These are phyloP conservation scores for Bubalus kerabau DNA, from an alignment of 2,113 vertebrate species.

Conservation along the genomic window DNA sequence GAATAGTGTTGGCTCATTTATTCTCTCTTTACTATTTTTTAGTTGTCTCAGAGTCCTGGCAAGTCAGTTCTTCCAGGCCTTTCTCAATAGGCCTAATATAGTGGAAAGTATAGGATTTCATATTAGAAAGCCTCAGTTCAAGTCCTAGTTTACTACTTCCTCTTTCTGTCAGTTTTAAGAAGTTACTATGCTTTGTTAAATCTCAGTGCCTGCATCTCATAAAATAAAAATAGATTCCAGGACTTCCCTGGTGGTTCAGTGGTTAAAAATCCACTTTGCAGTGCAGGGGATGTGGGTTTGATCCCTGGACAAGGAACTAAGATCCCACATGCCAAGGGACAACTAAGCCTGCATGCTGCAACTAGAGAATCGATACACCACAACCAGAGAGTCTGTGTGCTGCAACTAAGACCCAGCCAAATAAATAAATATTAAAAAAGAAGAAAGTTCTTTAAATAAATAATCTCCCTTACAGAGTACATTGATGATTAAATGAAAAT, in stretches of 20 bases:
- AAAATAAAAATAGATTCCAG: background rate
- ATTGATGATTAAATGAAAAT: conserved; percentile 25
- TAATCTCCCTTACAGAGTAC: background rate
- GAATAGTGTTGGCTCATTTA: background rate
- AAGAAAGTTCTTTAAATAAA: background rate
- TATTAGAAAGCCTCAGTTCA: conserved; percentile 16
- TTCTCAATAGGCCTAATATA: background rate
- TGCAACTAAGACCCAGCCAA: background rate
- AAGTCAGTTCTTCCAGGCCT: background rate
- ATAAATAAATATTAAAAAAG: background rate
- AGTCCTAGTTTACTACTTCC: background rate
- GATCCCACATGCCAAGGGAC: background rate
- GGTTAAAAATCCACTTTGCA: background rate
- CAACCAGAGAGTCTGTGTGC: background rate
- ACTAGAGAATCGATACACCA: background rate
- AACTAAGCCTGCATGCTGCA: background rate
- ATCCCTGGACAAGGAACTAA: background rate
- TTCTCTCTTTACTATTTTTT: background rate
- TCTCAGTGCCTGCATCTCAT: conserved; percentile 5
- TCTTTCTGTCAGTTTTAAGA: conserved; percentile 19
- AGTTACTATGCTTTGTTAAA: conserved; percentile 16
- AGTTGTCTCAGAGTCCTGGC: background rate
- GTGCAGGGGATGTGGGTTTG: background rate
- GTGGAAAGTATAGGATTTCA: background rate
- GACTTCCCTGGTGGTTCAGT: background rate